Conservation (phyloP, 1,140 invertebrate species). For the Trachymyrmex septentrionalis region DNA sequence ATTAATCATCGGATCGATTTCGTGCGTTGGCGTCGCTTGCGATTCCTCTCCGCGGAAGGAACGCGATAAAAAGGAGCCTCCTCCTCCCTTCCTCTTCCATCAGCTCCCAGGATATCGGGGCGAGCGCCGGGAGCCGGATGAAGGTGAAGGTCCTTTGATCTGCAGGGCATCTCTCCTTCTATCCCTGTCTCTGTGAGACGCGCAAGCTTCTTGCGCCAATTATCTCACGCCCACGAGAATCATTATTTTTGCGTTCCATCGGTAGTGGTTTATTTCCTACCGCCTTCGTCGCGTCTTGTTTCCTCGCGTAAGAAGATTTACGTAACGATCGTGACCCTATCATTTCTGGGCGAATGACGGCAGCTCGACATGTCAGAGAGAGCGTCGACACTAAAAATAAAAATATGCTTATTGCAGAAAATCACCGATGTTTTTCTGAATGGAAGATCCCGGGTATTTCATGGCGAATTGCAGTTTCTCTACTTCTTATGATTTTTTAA, state of each 20-base stretch:
- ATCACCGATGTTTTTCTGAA: neutral
- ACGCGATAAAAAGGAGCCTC: slow-evolving; percentile 51
- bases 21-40: slow-evolving; percentile 55
- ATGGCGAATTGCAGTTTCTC: neutral
- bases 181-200: neutral
- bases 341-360: neutral
- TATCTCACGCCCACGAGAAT: slow-evolving; percentile 71
- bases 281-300: neutral
- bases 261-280: slow-evolving; percentile 10
- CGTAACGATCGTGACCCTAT: neutral
- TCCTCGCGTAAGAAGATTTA: slow-evolving; percentile 56
- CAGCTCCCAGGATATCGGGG: slow-evolving; percentile 16
- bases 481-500: neutral
- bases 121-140: slow-evolving; percentile 43
- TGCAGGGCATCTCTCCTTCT: slow-evolving; percentile 35
- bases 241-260: slow-evolving; percentile 67
- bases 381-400: slow-evolving; percentile 6
- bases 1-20: slow-evolving; percentile 83
- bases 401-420: neutral
- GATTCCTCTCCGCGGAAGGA: slow-evolving; percentile 44
- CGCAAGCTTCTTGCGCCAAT: slow-evolving; percentile 81
- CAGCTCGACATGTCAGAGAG: too few relatives aligned
- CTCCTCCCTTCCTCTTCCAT: neutral
- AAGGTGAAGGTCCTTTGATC: slow-evolving; percentile 68
- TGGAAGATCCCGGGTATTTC: neutral